A percentile compares a stretch with the other conserved stretches of the same genome.
Conservation (phyloP, 1,140 invertebrate species). For the Drosophila persimilis region DNA sequence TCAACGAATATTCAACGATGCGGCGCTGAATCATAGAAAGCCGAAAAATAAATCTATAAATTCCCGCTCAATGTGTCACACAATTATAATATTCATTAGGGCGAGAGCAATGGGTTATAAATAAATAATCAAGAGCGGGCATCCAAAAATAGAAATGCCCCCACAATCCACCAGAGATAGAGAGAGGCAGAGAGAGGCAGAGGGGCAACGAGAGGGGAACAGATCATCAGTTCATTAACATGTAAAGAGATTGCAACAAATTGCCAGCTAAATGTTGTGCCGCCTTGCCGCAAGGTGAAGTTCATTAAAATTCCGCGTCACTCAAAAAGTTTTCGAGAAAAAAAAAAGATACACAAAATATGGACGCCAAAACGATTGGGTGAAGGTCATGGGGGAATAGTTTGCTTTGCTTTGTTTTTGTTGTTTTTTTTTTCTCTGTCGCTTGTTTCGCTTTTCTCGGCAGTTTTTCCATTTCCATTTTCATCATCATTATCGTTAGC, state of each 20-base stretch:
- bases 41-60: conserved; percentile 19
- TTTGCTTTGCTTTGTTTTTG: conserved; percentile 9
- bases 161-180: not conserved
- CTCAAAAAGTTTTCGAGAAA: conserved; percentile 33
- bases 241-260: conserved; percentile 58
- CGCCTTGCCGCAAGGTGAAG: conserved; percentile 63
- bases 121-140: conserved; percentile 33
- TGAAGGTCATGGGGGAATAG: conserved; percentile 62
- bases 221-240: conserved; percentile 68
- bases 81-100: conserved; percentile 47
- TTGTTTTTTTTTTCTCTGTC: too few species aligned
- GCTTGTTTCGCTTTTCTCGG: not conserved
- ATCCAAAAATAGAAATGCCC: conserved; percentile 30
- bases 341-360: conserved; percentile 12
- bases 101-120: conserved; percentile 52
- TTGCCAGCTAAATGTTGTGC: conserved; percentile 32
- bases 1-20: conserved; percentile 33
- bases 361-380: conserved; percentile 51
- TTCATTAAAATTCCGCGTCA: conserved; percentile 79
- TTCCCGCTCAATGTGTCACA: conserved; percentile 64
- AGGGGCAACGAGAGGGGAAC: not conserved
- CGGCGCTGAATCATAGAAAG: conserved; percentile 45
- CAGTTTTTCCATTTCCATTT: not conserved
- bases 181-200: not conserved
- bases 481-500: conserved; percentile 21